Conservation (phyloP, 2,113 vertebrate genomes). For the Chitala chitala region DNA sequence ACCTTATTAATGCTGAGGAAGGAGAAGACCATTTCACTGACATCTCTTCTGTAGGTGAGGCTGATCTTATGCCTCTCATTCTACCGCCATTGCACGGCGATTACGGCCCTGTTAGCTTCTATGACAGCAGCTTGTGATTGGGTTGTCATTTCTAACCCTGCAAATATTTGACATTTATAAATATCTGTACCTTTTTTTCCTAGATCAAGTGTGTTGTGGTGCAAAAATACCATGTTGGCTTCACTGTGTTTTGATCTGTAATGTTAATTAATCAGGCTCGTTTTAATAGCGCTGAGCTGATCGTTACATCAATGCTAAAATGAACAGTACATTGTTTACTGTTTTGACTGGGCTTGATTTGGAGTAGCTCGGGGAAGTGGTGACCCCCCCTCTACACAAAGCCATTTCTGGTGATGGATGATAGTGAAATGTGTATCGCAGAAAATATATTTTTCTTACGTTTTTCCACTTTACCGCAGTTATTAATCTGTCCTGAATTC, state of each 20-base stretch:
- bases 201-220: background rate
- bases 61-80: constrained; percentile 5
- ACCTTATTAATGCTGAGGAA: constrained; percentile 91
- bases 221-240: background rate
- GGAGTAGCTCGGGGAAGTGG: no score
- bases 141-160: background rate
- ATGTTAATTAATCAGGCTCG: background rate
- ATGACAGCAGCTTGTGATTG: background rate
- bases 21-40: constrained; percentile 92
- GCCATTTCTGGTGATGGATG: background rate
- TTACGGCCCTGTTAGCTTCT: background rate
- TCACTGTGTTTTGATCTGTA: background rate
- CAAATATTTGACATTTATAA: background rate
- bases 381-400: no score
- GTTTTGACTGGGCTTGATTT: background rate
- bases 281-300: background rate
- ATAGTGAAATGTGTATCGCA: background rate
- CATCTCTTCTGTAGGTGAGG: constrained; percentile 90
- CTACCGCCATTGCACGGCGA: background rate
- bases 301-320: background rate
- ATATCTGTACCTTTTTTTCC: no score
- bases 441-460: background rate
- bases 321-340: background rate
- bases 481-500: background rate
- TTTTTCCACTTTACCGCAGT: background rate